Evolutionary conservation across 2,797 vertebrate genomes (phyloP), one percentile per base, ranked within the genome.

Genomic region (Sylvilagus floridanus): DNA sequence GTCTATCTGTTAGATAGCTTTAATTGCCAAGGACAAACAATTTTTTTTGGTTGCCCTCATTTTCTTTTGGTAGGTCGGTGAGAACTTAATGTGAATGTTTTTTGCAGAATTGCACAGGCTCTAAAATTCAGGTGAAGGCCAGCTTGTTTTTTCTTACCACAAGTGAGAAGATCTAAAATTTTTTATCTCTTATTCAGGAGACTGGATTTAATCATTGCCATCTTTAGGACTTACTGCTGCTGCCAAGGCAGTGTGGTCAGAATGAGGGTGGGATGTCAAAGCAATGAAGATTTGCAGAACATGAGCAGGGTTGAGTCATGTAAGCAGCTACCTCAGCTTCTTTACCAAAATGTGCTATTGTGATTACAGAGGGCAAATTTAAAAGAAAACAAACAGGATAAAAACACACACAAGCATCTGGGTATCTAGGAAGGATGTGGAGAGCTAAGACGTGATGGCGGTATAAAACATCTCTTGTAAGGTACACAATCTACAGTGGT

Each of bases 291-390:
- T 85, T 73, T 21, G 28, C 37, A 89, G 75, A 95, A 73, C 50
- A 69, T 60, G 52, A 96, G n/a, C 26, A 63, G 82, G 32, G 52
- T 14, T 97, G 78, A 97, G 73, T 97, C 93, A 95, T 63, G 4
- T 9, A 88, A 86, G 79, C 42, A 83, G 83, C 47, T 21, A 0
- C 75, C 71, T 95, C 54, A 57, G 37, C 50, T 95, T 95, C 47
- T 37, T 37, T 85, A 42, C 71, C 65, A 79, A 84, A 77, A 88
- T 81, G 62, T 93, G 21, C 68, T 47, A 3, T 50, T 54, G 10
- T 14, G 30, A 82, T 91, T 24, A 42, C 21, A 87, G 32, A 94
- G 11, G 42, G 19, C 65, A 88, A 47, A 79, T 77, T 75, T 90
- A 68, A 88, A 50, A 65, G 54, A 69, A 96, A 76, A 66, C 47